Conservation (phyloP, 2,113 vertebrate genomes). For the Silurus asotus region DNA sequence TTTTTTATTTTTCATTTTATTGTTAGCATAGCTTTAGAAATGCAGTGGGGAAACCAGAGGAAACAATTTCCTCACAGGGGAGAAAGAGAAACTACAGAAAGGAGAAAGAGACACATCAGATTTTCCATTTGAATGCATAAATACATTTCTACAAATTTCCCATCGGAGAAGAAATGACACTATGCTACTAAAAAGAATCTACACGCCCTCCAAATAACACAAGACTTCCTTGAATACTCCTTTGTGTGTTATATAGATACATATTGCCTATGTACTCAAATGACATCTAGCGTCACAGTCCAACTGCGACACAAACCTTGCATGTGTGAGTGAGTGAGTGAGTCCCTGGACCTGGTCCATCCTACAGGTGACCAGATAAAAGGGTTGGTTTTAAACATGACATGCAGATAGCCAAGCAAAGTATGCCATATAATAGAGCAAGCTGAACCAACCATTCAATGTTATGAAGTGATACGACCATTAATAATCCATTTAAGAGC, state of each 20-base stretch:
- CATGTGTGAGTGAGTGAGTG: slow-evolving; percentile 16
- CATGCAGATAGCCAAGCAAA: slow-evolving; percentile 75
- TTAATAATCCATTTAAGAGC: slow-evolving; percentile 43
- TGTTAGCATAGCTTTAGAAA: slow-evolving; percentile 97
- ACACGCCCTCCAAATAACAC: slow-evolving; percentile 40
- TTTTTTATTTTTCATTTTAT: slow-evolving; percentile 90
- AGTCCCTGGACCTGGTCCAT: slow-evolving; percentile 20
- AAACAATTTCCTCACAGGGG: slow-evolving; percentile 80
- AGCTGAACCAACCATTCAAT: slow-evolving; percentile 48
- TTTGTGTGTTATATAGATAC: slow-evolving; percentile 47
- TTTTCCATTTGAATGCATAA: slow-evolving; percentile 75
- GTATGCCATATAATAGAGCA: slow-evolving; percentile 59
- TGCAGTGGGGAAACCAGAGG: slow-evolving; percentile 84
- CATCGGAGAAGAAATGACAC: slow-evolving; percentile 64
- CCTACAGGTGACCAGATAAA: slow-evolving; percentile 53
- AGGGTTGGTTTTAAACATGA: slow-evolving; percentile 60
- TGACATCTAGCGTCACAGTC: slow-evolving; percentile 29
- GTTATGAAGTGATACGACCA: slow-evolving; percentile 54
- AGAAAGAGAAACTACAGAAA: slow-evolving; percentile 66
- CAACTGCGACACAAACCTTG: slow-evolving; percentile 13
- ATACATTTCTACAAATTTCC: slow-evolving; percentile 88
- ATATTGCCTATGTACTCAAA: slow-evolving; percentile 42
- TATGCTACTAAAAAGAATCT: slow-evolving; percentile 71
- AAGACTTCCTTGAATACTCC: slow-evolving; percentile 41
- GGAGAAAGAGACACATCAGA: slow-evolving; percentile 65